Conservation (phyloP, 2,888 invertebrate genomes). For the Clunio marinus region DNA sequence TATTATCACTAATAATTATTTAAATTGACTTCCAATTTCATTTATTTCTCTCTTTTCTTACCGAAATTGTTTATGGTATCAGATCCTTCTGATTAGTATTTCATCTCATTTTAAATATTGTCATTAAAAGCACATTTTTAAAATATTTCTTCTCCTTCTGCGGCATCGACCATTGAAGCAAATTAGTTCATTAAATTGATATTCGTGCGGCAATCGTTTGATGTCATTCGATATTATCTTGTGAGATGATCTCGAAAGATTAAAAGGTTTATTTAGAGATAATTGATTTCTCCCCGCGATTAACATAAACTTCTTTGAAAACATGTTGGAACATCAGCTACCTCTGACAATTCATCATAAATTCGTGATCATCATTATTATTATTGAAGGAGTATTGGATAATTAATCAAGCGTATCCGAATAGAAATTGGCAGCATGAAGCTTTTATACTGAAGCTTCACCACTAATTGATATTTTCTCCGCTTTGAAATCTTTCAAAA, state of each 20-base stretch:
- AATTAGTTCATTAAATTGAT: conserved; percentile 33
- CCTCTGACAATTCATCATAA: too few relatives aligned
- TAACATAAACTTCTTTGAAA: not conserved
- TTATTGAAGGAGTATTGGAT: too few relatives aligned
- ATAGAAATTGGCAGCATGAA: too few relatives aligned
- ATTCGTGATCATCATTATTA: too few relatives aligned
- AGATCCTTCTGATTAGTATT: conserved; percentile 29
- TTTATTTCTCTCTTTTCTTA: conserved; percentile 7
- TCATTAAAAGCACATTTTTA: not conserved
- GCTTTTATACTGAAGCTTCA: too few relatives aligned
- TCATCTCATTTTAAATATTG: not conserved
- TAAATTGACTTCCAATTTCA: conserved; percentile 27
- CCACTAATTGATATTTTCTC: not conserved
- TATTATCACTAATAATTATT: conserved; percentile 36
- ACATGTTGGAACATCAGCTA: too few relatives aligned
- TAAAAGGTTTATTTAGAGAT: not conserved
- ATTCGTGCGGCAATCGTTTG: conserved; percentile 8
- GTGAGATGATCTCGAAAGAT: conserved; percentile 14
- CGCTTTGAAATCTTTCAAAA: not conserved
- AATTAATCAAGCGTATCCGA: too few relatives aligned
- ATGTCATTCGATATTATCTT: conserved; percentile 7
- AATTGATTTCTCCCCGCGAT: not conserved
- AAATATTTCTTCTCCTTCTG: not conserved
- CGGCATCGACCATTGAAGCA: not conserved
- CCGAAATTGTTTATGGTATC: conserved; percentile 31